A percentile compares a stretch with the other conserved stretches of the same genome.
These are phyloP conservation scores for Caenorhabditis brenneri DNA, from an alignment of 1,140 invertebrate species.

Conservation along the genomic window DNA sequence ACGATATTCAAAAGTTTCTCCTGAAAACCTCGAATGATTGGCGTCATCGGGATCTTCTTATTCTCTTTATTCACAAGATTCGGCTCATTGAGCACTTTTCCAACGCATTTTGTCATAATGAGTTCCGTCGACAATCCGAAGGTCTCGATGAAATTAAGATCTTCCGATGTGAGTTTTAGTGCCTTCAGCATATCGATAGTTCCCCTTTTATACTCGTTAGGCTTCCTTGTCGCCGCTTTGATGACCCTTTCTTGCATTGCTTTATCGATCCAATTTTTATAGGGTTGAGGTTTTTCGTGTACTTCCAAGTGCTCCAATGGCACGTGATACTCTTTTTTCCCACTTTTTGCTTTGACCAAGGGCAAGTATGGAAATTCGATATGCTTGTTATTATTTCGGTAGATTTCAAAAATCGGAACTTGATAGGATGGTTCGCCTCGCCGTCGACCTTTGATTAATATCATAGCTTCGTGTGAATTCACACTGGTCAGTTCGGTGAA, in stretches of 20 bases:
- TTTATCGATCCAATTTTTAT: background rate
- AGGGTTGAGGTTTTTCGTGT: background rate
- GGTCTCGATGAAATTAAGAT: background rate
- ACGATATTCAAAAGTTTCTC: conserved; percentile 4
- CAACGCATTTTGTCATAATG: background rate
- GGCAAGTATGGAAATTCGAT: background rate
- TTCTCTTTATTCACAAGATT: background rate
- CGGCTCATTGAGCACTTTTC: background rate
- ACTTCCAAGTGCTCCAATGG: background rate
- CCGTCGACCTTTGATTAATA: background rate
- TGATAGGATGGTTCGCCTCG: background rate
- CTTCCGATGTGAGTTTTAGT: background rate
- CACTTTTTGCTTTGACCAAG: background rate
- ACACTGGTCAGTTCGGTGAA: background rate
- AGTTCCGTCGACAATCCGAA: background rate
- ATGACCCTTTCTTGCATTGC: background rate
- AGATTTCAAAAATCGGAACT: background rate
- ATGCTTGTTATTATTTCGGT: background rate
- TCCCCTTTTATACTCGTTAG: background rate
- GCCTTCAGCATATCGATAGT: background rate
- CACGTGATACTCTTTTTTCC: background rate
- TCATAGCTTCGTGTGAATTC: background rate
- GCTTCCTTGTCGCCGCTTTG: background rate
- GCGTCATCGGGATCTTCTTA: background rate
- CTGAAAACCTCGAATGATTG: conserved; percentile 4